Evolutionary conservation across 2,113 vertebrate species (phyloP).

Genomic region (Ammodytes marinus): DNA sequence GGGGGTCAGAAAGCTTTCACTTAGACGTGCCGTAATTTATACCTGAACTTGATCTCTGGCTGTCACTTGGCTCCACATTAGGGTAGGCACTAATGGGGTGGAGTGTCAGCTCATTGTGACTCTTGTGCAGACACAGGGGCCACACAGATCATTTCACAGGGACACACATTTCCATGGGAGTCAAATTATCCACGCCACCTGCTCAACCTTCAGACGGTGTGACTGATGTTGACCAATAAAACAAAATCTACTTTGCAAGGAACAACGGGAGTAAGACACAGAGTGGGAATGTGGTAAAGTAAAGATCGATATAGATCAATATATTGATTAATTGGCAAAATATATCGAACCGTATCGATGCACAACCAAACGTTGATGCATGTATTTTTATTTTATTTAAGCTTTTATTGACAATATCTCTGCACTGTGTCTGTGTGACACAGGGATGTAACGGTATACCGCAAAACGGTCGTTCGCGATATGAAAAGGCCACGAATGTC

Average conservation of each 20-base stretch:
- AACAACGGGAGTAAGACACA: neutral
- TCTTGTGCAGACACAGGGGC: constrained; percentile 35
- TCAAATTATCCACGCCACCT: constrained; percentile 44
- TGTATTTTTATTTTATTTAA: no score
- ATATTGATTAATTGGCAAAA: no score
- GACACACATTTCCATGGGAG: constrained; percentile 44
- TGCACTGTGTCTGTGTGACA: no score
- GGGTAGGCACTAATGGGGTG: constrained; percentile 31
- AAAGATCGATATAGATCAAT: no score
- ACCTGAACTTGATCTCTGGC: constrained; percentile 54
- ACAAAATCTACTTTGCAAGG: constrained; percentile 31
- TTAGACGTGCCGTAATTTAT: constrained; percentile 50
- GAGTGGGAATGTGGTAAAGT: neutral
- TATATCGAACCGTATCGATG: no score
- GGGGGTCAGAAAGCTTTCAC: constrained; percentile 53
- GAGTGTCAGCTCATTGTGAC: constrained; percentile 38
- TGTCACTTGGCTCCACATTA: constrained; percentile 61
- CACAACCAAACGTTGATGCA: no score
- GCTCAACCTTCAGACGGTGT: constrained; percentile 16
- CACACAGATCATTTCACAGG: constrained; percentile 27
- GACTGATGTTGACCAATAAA: constrained; percentile 40
- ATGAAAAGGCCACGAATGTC: no score
- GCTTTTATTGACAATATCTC: no score
- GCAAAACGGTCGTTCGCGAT: no score
- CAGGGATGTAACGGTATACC: no score